These are phyloP conservation scores for Achatina immaculata DNA, from an alignment of 1,140 invertebrate species.

Conservation along the genomic window DNA sequence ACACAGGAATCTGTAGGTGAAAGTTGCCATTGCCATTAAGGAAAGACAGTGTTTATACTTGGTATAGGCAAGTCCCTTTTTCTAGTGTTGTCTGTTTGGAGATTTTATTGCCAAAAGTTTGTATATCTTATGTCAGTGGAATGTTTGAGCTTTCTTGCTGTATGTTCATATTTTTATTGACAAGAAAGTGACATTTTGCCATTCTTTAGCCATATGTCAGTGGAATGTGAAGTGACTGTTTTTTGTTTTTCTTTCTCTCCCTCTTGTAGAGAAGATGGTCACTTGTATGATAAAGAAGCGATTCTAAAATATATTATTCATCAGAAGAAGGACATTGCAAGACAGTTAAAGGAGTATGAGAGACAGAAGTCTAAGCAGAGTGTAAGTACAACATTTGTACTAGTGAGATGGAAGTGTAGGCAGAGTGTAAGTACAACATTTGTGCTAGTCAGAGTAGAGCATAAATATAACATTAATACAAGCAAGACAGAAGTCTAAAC, in stretches of 20 bases:
- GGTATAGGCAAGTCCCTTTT: too few species aligned
- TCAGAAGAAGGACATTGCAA: constrained; percentile 92
- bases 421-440: constrained; percentile 73
- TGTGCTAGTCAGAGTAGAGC: constrained; percentile 45
- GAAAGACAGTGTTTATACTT: too few species aligned
- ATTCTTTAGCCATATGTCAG: background rate
- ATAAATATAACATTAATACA: constrained; percentile 73
- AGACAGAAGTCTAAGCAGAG: constrained; percentile 80
- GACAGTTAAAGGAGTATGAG: constrained; percentile 93
- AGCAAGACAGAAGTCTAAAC: too few species aligned
- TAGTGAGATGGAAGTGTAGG: constrained; percentile 54
- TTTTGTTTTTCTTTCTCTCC: constrained; percentile 18
- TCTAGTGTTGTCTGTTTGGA: too few species aligned
- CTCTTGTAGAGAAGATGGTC: constrained; percentile 88
- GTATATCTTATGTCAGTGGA: too few species aligned
- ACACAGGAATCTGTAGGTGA: too few species aligned
- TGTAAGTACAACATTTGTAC: constrained; percentile 41
- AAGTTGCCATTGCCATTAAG: too few species aligned
- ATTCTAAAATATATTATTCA: constrained; percentile 95
- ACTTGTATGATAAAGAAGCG: constrained; percentile 96
- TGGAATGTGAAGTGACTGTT: background rate
- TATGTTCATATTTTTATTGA: background rate
- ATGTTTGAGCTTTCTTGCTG: background rate
- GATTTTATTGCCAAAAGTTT: too few species aligned
- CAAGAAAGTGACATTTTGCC: background rate